These are phyloP conservation scores for Salminus brasiliensis DNA, from an alignment of 2,113 vertebrate genomes.

Conservation along the genomic window DNA sequence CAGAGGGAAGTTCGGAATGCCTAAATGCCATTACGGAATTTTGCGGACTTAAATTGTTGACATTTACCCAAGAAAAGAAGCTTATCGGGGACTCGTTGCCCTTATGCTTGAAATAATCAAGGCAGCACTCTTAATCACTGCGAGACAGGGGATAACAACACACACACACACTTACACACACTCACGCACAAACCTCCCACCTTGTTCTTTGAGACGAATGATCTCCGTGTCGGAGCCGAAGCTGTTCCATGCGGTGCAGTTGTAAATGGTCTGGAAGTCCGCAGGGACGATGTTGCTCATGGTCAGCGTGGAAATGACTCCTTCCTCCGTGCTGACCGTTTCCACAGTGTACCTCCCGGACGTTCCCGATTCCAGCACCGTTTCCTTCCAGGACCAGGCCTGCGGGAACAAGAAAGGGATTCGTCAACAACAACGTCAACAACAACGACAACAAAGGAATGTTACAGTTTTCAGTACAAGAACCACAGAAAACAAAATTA, in stretches of 20 bases:
- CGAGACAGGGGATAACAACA: constrained; percentile 7
- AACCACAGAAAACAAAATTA: no score
- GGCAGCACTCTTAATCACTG: constrained; percentile 22
- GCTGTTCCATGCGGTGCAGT: constrained; percentile 99
- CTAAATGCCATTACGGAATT: constrained; percentile 47
- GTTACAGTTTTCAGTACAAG: neutral
- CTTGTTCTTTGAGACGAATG: constrained; percentile 98
- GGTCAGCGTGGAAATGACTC: constrained; percentile 95
- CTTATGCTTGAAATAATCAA: constrained; percentile 42
- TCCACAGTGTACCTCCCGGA: constrained; percentile 97
- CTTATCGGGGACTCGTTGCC: constrained; percentile 24
- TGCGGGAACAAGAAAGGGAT: constrained; percentile 61
- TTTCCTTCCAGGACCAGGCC: constrained; percentile 99
- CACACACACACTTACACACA: neutral
- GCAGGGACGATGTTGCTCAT: constrained; percentile 97
- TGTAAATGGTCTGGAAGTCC: constrained; percentile 98
- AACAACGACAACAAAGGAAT: no score
- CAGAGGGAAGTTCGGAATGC: constrained; percentile 41
- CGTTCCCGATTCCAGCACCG: constrained; percentile 93
- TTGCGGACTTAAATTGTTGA: constrained; percentile 45
- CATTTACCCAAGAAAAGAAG: constrained; percentile 50
- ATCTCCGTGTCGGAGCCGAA: constrained; percentile 98
- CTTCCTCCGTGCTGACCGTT: constrained; percentile 94
- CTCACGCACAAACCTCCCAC: constrained; percentile 75
- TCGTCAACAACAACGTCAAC: no score